A percentile compares a stretch with the other conserved stretches of the same genome.
phyloP scores from a whole-genome alignment of 2,888 invertebrate species.

The Parnassius glacialis region DNA sequence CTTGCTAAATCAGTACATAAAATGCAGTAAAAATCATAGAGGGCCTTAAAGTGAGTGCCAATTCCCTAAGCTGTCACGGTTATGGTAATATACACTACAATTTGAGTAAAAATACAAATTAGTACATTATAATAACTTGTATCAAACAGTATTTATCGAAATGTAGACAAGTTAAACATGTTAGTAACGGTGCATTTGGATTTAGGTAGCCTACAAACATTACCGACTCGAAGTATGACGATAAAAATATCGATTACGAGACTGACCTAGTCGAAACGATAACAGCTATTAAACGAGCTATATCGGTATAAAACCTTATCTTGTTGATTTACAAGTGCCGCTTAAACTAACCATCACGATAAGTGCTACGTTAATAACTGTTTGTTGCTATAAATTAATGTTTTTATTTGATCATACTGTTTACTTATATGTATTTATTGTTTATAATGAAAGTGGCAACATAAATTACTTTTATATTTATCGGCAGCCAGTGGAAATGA shows the following conservation, averaged over 20 bases:
- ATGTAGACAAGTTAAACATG: no score
- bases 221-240: neutral
- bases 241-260: slow-evolving; percentile 14
- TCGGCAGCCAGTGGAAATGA: neutral
- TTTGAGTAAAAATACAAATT: no score
- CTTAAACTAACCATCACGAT: slow-evolving; percentile 39
- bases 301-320: slow-evolving; percentile 56
- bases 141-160: no score
- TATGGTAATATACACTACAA: no score
- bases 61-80: no score
- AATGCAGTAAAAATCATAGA: no score
- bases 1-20: no score
- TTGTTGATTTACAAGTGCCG: slow-evolving; percentile 54
- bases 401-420: slow-evolving; percentile 12
- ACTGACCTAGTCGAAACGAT: slow-evolving; percentile 10
- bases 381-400: neutral
- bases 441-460: no score
- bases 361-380: slow-evolving; percentile 8
- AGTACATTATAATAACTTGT: no score
- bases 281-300: slow-evolving; percentile 47
- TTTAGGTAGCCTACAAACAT: neutral
- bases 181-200: neutral
- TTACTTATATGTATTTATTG: slow-evolving; percentile 27
- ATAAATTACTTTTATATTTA: neutral
- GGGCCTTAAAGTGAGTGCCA: no score